Conservation (phyloP, 1,140 invertebrate genomes). For the Saccostrea cuccullata region DNA sequence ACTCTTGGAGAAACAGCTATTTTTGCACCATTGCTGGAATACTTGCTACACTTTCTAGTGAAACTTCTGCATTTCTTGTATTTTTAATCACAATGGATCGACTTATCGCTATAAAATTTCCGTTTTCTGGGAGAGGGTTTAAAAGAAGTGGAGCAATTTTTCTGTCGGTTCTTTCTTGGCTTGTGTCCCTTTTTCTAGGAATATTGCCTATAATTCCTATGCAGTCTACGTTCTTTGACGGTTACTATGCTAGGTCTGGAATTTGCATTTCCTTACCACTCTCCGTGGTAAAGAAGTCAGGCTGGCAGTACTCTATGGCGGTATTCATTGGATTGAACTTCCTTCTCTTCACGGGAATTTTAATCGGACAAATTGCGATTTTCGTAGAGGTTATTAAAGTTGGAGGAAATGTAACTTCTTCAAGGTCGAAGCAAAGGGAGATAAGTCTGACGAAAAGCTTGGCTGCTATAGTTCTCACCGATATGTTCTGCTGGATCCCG, state of each 20-base stretch:
- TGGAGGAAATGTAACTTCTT: background rate
- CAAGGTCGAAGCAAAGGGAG: background rate
- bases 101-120: slow-evolving; percentile 66
- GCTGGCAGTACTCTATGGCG: slow-evolving; percentile 14
- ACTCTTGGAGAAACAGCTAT: slow-evolving; percentile 79
- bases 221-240: background rate
- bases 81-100: slow-evolving; percentile 70
- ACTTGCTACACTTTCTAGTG: slow-evolving; percentile 84
- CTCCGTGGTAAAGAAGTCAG: background rate
- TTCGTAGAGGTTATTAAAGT: background rate
- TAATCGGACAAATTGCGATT: slow-evolving; percentile 13
- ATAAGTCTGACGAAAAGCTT: background rate
- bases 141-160: background rate
- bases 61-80: slow-evolving; percentile 81
- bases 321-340: background rate
- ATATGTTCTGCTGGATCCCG: slow-evolving; percentile 16
- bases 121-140: slow-evolving; percentile 54
- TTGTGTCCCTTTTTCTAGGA: background rate
- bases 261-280: slow-evolving; percentile 23
- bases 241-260: background rate
- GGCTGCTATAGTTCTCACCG: background rate
- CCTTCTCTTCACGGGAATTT: background rate
- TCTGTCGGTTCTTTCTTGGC: background rate
- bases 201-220: background rate
- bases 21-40: slow-evolving; percentile 83